phyloP scores from a whole-genome alignment of 2,797 vertebrate genomes.

The Peromyscus aztecus region DNA sequence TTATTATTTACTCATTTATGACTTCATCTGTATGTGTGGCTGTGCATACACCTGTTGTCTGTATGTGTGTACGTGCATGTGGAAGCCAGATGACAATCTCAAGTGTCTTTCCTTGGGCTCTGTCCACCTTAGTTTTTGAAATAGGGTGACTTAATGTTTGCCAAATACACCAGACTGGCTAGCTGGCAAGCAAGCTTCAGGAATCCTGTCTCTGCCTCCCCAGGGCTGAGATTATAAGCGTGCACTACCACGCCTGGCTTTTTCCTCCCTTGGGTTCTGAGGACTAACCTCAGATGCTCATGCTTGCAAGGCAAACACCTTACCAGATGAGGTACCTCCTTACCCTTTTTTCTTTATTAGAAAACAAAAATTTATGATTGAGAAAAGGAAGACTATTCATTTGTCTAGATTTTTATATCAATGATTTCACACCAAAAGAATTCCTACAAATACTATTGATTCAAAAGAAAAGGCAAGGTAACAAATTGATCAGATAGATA shows the following conservation, averaged over 20 bases:
- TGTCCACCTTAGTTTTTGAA: background rate
- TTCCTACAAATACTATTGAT: conserved; percentile 55
- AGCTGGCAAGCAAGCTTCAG: background rate
- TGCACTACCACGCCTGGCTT: background rate
- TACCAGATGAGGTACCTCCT: background rate
- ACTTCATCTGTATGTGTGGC: background rate
- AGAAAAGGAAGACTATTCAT: conserved; percentile 37
- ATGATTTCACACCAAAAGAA: conserved; percentile 53
- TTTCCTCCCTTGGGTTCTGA: background rate
- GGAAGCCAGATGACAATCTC: background rate
- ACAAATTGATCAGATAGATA: conserved; percentile 54
- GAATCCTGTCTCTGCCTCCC: background rate
- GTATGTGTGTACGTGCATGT: background rate
- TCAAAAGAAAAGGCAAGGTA: conserved; percentile 55
- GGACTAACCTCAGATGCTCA: background rate
- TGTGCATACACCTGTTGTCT: background rate
- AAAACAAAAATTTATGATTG: conserved; percentile 52
- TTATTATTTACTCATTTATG: background rate
- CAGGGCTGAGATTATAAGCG: background rate
- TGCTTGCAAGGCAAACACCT: background rate
- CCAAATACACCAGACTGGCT: background rate
- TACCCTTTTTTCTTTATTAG: background rate
- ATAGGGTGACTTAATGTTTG: background rate
- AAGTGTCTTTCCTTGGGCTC: background rate
- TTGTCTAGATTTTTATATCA: conserved; percentile 51